These are phyloP conservation scores for Eupsilia transversa DNA, from an alignment of 2,888 invertebrate species.

Conservation along the genomic window DNA sequence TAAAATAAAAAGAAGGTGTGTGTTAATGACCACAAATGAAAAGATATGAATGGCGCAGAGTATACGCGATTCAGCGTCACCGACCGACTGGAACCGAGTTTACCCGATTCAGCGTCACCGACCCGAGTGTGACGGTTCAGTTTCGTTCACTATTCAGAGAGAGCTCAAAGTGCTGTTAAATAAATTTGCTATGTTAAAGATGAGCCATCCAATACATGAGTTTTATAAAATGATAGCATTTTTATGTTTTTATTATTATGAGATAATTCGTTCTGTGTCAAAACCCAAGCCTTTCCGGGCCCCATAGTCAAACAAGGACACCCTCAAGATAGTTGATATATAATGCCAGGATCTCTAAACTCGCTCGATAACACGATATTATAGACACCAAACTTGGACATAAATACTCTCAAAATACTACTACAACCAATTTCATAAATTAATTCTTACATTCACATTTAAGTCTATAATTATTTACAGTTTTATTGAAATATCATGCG, in stretches of 20 bases:
- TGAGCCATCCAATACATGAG: neutral
- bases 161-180: too few species aligned
- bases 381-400: constrained; percentile 33
- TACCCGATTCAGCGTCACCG: too few species aligned
- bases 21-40: too few species aligned
- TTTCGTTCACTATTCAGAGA: too few species aligned
- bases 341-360: constrained; percentile 25
- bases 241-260: neutral
- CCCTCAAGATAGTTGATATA: neutral
- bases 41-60: too few species aligned
- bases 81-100: too few species aligned
- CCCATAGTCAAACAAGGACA: constrained; percentile 16
- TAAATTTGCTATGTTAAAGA: neutral
- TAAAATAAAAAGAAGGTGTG: too few species aligned
- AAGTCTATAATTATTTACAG: constrained; percentile 57
- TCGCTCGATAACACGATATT: constrained; percentile 11
- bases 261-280: neutral
- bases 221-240: neutral
- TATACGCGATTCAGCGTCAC: too few species aligned
- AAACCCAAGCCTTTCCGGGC: constrained; percentile 22
- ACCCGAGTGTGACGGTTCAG: too few species aligned
- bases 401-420: constrained; percentile 46
- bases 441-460: constrained; percentile 30
- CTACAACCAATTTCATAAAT: constrained; percentile 46
- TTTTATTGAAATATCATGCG: constrained; percentile 50